These are phyloP conservation scores for Eledone cirrhosa DNA, from an alignment of 2,888 invertebrate genomes.

Conservation along the genomic window DNA sequence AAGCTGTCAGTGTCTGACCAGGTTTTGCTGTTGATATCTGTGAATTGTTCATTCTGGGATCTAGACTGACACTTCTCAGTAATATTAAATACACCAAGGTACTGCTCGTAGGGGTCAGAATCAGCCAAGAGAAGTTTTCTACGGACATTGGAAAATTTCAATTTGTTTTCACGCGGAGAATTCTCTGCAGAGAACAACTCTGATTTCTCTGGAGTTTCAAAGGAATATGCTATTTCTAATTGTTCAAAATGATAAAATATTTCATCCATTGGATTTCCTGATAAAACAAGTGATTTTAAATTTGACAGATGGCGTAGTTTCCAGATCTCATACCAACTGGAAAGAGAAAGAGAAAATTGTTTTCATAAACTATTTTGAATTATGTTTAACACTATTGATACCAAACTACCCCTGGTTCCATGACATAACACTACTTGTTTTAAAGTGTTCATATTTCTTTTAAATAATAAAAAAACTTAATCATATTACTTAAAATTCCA, in stretches of 20 bases:
- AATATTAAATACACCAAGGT: conserved; percentile 11
- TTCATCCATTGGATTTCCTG: conserved; percentile 54
- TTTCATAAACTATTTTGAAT: too few species aligned
- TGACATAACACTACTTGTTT: too few species aligned
- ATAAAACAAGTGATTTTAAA: conserved; percentile 53
- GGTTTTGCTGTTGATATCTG: conserved; percentile 6
- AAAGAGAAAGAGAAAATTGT: conserved; percentile 26
- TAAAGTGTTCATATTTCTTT: too few species aligned
- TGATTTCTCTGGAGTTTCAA: neutral
- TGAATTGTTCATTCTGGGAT: neutral
- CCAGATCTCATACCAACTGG: conserved; percentile 58
- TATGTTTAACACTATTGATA: too few species aligned
- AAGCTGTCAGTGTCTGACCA: neutral
- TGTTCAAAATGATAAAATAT: conserved; percentile 41
- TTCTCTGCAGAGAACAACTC: neutral
- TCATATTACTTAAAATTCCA: too few species aligned
- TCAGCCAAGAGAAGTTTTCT: conserved; percentile 8
- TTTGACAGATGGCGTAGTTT: conserved; percentile 49
- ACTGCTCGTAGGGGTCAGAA: neutral
- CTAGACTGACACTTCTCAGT: neutral
- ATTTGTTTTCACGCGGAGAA: neutral
- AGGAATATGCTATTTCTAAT: neutral
- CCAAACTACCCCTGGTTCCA: too few species aligned
- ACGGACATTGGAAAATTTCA: neutral
- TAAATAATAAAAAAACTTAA: too few species aligned